Evolutionary conservation across 2,113 vertebrate species (phyloP), one percentile per base, ranked within the genome.

Genomic region (Saguinus midas): DNA sequence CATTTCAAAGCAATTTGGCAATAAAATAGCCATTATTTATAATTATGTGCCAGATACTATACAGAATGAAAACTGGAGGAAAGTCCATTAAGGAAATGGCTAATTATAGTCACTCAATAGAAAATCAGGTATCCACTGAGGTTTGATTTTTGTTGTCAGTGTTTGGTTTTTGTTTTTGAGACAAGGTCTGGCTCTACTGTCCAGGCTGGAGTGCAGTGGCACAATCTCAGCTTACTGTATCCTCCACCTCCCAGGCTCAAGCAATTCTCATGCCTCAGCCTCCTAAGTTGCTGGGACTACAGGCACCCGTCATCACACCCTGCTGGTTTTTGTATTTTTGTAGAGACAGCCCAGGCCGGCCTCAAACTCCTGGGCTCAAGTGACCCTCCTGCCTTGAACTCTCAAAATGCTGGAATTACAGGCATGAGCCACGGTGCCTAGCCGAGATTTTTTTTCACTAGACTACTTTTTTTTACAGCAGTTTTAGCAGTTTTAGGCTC

Each of bases 401-500:
- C 66, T 32, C 66, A n/a, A 68, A 68, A 35, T 32, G 29, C 13
- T 35, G 66, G 32, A 32, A n/a, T 35, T 68, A 68, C 32, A 68
- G 32, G 66, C 66, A 14, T 68, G 32, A 68, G 32, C 32, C 32
- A 16, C 2, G 14, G 66, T 35, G 66, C 16, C 32, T 18, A 16
- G 66, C 43, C 32, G 14, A 29, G 75, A 48, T 23, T 78, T 78
- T 78, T 78, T 78, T 86, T 95, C 55, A 73, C 58, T 66, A 94
- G 23, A 43, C 8, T 68, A 48, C 55, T 35, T 94, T 64, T 64
- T 29, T 87, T 87, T 57, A 80, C 80, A 87, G 70, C 16, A 93
- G 50, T 93, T 96, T 96, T 58, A 87, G 70, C 16, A 93, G 50
- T 93, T 96, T 96, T 58, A 92, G 73, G 81, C 86, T 90, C 52